phyloP scores from a whole-genome alignment of 2,888 invertebrate genomes.

The Agrotis puta region DNA sequence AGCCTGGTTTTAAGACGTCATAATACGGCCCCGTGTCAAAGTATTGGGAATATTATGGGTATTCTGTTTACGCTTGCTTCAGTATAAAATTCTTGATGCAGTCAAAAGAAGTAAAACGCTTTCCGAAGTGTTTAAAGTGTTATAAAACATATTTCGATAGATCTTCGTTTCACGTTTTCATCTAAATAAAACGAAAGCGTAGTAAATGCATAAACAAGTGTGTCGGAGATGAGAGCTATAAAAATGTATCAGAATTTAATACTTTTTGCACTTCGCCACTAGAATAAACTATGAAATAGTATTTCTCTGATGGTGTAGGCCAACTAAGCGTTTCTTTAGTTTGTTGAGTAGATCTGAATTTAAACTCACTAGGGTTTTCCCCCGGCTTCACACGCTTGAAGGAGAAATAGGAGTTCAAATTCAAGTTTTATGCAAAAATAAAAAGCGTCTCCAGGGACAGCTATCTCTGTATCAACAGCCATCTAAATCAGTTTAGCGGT shows the following conservation, averaged over 20 bases:
- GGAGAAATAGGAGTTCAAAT: no score
- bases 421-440: no score
- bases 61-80: no score
- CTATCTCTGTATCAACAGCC: no score
- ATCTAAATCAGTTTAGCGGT: no score
- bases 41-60: no score
- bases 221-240: constrained; percentile 6
- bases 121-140: neutral
- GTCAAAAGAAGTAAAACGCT: neutral
- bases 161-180: constrained; percentile 14
- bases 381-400: no score
- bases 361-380: neutral
- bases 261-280: neutral
- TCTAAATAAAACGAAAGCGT: constrained; percentile 11
- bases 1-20: no score
- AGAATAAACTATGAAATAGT: neutral
- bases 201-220: constrained; percentile 6
- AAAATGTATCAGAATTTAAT: neutral
- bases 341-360: neutral
- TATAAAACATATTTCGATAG: constrained; percentile 4
- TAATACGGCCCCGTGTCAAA: no score
- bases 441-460: no score
- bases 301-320: neutral
- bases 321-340: neutral
- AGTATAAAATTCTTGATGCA: no score